Evolutionary conservation across 2,113 vertebrate genomes (phyloP), one percentile per base, ranked within the genome.

Genomic region (Ochotona princeps): DNA sequence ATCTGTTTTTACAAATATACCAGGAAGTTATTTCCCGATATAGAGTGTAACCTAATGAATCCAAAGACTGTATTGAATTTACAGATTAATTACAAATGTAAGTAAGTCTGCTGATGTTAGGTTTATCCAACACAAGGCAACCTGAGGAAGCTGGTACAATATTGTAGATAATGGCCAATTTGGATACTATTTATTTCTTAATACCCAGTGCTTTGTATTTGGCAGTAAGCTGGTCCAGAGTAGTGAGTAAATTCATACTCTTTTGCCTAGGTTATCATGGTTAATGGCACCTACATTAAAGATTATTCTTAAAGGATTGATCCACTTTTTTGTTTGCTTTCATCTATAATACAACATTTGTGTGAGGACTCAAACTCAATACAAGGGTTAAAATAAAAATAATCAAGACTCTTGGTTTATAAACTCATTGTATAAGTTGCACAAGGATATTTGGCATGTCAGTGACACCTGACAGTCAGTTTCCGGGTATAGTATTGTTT

Each of bases 61-160:
- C 38, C 69, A 90, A 63, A 63, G 26, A 14, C 44, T 65, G 12
- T 32, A 26, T 94, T 20, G 63, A 35, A 14, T 76, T 54, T 87
- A 78, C 54, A 90, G 74, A 38, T 30, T 84, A 84, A 76, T 74
- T 87, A 32, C 38, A 94, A 76, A 51, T 90, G 32, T 70, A 74
- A 90, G 61, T 21, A 28, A 14, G 47, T 70, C 44, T 70, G 8
- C 21, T 60, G 35, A 70, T 1, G 9, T 70, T 79, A 57, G 17
- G 7, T 26, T 81, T 60, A 72, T 14, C 54, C 26, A 57, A 72
- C 8, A 28, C 11, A 87, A 86, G 38, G n/a, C 44, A 61, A 25
- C 47, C 20, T 4, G 3, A 84, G 12, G 51, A 49, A 85, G 17
- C 32, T 72, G 25, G 7, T 66, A 79, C 79, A 81, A 51, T 72